These are phyloP conservation scores for Vandiemenella viatica DNA, from an alignment of 2,888 invertebrate genomes.

Conservation along the genomic window DNA sequence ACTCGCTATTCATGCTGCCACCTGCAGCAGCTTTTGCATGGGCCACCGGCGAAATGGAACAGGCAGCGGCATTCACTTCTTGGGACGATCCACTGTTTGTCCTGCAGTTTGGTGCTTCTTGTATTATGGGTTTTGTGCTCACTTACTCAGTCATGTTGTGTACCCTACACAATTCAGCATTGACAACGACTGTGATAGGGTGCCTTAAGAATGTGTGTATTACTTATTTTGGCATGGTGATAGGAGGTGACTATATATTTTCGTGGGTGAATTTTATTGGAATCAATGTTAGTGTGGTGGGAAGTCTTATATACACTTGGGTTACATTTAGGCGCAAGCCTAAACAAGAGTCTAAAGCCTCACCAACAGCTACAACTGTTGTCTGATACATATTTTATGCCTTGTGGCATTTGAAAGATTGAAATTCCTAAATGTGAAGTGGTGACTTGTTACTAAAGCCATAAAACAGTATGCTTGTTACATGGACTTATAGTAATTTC, in stretches of 20 bases:
- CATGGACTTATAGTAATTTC: too few relatives aligned
- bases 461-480: neutral
- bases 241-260: slow-evolving; percentile 96
- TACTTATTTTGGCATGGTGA: slow-evolving; percentile 94
- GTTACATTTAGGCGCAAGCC: slow-evolving; percentile 58
- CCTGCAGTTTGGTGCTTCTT: slow-evolving; percentile 70
- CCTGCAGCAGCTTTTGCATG: slow-evolving; percentile 58
- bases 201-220: slow-evolving; percentile 95
- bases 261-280: slow-evolving; percentile 89
- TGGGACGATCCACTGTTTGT: slow-evolving; percentile 69
- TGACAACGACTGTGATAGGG: slow-evolving; percentile 96
- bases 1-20: slow-evolving; percentile 74
- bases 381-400: too few relatives aligned
- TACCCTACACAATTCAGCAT: slow-evolving; percentile 91
- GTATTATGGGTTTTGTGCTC: slow-evolving; percentile 91
- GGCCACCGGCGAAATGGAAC: slow-evolving; percentile 58
- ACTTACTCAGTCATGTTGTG: slow-evolving; percentile 92
- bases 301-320: slow-evolving; percentile 73
- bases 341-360: neutral
- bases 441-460: neutral
- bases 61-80: slow-evolving; percentile 44
- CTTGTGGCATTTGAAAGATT: too few relatives aligned
- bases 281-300: slow-evolving; percentile 82
- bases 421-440: neutral
- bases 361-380: slow-evolving; percentile 5